Base-by-base conservation (phyloP, 2,797 vertebrate genomes). In the Parauchenoglanis punctatus region DNA sequence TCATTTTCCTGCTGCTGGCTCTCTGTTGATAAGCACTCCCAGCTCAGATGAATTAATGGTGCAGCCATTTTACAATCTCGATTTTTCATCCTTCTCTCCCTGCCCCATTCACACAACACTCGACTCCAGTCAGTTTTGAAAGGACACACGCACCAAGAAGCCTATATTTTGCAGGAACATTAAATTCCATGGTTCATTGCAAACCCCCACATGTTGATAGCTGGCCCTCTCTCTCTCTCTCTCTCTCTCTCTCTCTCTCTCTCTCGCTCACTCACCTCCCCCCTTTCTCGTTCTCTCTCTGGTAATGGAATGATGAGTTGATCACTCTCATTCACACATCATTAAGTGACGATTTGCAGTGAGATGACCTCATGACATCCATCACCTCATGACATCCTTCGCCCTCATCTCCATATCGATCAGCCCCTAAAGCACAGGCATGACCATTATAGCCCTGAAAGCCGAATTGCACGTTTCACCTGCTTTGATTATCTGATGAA, bases 291-390 rank as follows among this genome's bases (percentile, higher is more conserved):
- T 67, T 85, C 20, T 28, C 13, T 35, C 46, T 52, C 54, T 46
- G 70, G 59, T 85, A 88, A 88, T 81, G 82, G 75, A 90, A 76
- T 70, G 87, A 88, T 90, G 88, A 88, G 83, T 90, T 63, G 83
- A 52, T 90, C 83, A 82, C 70, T 88, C 85, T 86, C 89, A 88
- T 90, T 91, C 89, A 89, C 87, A 91, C 89, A 87, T 72, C 88
- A 88, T 88, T 87, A 89, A 89, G 87, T 82, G 72, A 87, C 85
- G 81, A 88, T 91, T 90, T 90, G 87, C 81, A 86, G 85, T 8
- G 25, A 89, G 87, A 91, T 90, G 91, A 90, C 91, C 89, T 80
- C 81, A 85, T 87, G 90, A 89, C 89, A 90, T 89, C 88, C 77
- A 90, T 90, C 91, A 90, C 80, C 40, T 40, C 40, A 84, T 88